Conservation (phyloP, 2,113 vertebrate species). For the Phyllostomus hastatus region DNA sequence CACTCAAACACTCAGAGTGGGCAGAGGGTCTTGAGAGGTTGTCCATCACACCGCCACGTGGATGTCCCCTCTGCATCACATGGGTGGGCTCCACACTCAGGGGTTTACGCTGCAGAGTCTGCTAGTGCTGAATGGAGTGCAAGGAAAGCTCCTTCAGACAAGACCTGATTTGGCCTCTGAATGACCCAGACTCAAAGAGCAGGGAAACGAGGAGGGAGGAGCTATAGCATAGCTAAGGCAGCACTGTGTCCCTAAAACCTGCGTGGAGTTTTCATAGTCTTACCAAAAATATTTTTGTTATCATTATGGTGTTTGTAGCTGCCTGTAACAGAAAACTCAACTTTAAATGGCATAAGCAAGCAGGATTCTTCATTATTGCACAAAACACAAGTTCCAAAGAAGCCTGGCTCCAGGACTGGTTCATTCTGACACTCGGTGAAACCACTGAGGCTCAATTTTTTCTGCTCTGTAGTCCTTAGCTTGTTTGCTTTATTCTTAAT, state of each 20-base stretch:
- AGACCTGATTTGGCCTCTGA: not conserved
- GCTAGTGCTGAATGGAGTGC: not conserved
- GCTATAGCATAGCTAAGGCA: not conserved
- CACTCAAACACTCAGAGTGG: not conserved
- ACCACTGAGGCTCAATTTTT: not conserved
- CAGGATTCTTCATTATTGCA: not conserved
- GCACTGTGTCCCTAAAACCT: not conserved
- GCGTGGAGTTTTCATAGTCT: not conserved
- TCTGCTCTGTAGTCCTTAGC: not conserved
- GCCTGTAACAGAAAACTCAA: not conserved
- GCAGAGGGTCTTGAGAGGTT: not conserved
- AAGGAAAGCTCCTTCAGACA: not conserved
- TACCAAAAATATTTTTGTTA: not conserved
- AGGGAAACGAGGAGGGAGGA: not conserved
- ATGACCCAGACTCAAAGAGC: not conserved
- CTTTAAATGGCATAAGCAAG: not conserved
- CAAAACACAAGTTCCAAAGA: not conserved
- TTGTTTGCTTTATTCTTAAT: not conserved
- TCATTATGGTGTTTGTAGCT: not conserved
- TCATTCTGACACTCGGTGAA: not conserved
- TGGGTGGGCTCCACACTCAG: rapidly evolving
- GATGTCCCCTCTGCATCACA: not conserved
- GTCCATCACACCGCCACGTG: not conserved
- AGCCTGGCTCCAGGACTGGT: not conserved
- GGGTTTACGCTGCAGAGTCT: not conserved